Conservation (phyloP, 2,113 vertebrate genomes). For the Eurystomus gularis region DNA sequence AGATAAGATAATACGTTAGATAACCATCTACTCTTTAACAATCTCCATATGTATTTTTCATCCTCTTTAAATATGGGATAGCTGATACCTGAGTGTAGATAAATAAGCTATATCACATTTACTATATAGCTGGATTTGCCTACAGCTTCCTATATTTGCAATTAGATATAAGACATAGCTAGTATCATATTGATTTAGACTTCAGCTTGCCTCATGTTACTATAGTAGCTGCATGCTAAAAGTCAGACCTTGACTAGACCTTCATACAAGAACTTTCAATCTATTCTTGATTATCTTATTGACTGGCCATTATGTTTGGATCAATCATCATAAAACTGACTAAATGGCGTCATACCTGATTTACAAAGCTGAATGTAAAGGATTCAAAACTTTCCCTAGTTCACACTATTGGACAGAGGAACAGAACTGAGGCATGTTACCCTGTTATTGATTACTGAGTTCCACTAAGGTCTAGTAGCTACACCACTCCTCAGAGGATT, state of each 20-base stretch:
- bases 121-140: neutral
- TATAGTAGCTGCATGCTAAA: neutral
- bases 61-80: neutral
- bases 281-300: neutral
- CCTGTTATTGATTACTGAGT: neutral
- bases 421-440: neutral
- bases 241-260: conserved; percentile 22
- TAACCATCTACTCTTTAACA: neutral
- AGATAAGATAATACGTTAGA: neutral
- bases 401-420: neutral
- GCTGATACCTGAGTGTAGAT: neutral
- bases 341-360: neutral
- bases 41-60: neutral
- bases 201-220: neutral
- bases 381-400: neutral
- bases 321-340: conserved; percentile 10
- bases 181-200: neutral
- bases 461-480: neutral
- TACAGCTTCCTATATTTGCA: neutral
- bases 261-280: neutral
- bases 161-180: neutral
- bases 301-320: conserved; percentile 2
- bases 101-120: neutral
- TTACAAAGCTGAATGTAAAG: neutral
- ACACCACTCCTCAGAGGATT: neutral